Base-by-base conservation (phyloP, 2,797 vertebrate species). In the Gymnoscopelus microlampas region DNA sequence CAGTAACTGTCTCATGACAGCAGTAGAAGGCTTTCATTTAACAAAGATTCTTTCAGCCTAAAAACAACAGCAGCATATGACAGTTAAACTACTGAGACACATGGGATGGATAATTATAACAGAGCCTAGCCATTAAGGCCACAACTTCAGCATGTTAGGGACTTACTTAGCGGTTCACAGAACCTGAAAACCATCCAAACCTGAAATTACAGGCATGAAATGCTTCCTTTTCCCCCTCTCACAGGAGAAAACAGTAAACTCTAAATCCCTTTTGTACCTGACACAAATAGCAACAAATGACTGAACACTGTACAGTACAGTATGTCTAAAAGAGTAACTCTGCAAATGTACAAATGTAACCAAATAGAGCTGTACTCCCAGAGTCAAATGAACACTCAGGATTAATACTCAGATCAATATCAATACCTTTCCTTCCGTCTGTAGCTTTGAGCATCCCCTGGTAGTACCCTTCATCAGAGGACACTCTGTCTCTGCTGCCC, bases 381-480 rank as follows among this genome's bases (percentile, higher is more conserved):
- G 39, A 44, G 9, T 44, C 8, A 44, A 44, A 44, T 44, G 39
- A 44, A 44, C 8, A 9, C 19, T 19, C 19, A 0, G 39, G 8
- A 44, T 29, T 29, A 29, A 29, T 44, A 44, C 39, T 9, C 39
- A 3, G 39, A 44, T 44, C 39, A 44, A 44, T 10, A 8, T 3
- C 7, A 44, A 44, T 88, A 95, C 94, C 94, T 95, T 94, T 95
- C 71, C 94, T 93, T 71, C 87, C 91, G 47, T 95, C 94, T 66
- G 15, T 89, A 44, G 93, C 83, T 86, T 93, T 95, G 63, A 95
- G 91, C 93, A 92, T 93, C 83, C 93, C 94, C 81, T 93, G 93
- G 85, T 93, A 94, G 78, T 87, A 90, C 47, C 73, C 80, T 0
- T 95, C 94, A 0, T 95, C 94, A 48, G 94, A 94, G 66, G 89